Conservation (phyloP, 2,888 invertebrate genomes). For the Polia nebulosa region DNA sequence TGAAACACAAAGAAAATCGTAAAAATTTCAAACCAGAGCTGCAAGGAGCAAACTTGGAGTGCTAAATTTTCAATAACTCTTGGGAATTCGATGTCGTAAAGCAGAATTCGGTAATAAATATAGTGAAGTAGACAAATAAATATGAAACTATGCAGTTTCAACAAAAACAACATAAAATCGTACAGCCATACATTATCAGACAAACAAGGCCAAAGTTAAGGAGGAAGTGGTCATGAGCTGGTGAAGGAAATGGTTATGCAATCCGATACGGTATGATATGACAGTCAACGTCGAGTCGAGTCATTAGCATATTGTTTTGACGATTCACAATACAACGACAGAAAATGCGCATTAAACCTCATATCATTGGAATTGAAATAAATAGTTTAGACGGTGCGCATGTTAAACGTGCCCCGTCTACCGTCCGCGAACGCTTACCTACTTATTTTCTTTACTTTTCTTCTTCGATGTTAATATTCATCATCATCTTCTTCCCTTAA, state of each 20-base stretch:
- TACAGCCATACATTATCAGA: slow-evolving; percentile 16
- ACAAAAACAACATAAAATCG: slow-evolving; percentile 13
- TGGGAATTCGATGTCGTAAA: background rate
- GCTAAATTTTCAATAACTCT: background rate
- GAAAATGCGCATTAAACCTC: background rate
- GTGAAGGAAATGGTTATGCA: slow-evolving; percentile 54
- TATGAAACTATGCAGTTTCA: slow-evolving; percentile 4
- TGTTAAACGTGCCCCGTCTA: background rate
- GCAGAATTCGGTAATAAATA: slow-evolving; percentile 14
- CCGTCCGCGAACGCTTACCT: no score
- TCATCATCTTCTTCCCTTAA: background rate
- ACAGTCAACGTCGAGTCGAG: slow-evolving; percentile 12
- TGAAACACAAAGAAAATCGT: slow-evolving; percentile 3
- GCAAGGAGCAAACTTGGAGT: background rate
- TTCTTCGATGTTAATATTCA: background rate
- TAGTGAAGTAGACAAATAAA: slow-evolving; percentile 21
- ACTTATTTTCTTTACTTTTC: no score
- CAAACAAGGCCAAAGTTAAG: slow-evolving; percentile 63
- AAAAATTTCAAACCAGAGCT: background rate
- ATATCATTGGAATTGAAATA: background rate
- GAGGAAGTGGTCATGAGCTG: slow-evolving; percentile 54
- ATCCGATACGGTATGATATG: slow-evolving; percentile 50
- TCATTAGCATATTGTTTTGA: slow-evolving; percentile 51
- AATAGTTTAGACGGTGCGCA: background rate
- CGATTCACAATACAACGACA: background rate